Evolutionary conservation across 2,113 vertebrate genomes (phyloP), one percentile per base, ranked within the genome.

Genomic region (Morone saxatilis): DNA sequence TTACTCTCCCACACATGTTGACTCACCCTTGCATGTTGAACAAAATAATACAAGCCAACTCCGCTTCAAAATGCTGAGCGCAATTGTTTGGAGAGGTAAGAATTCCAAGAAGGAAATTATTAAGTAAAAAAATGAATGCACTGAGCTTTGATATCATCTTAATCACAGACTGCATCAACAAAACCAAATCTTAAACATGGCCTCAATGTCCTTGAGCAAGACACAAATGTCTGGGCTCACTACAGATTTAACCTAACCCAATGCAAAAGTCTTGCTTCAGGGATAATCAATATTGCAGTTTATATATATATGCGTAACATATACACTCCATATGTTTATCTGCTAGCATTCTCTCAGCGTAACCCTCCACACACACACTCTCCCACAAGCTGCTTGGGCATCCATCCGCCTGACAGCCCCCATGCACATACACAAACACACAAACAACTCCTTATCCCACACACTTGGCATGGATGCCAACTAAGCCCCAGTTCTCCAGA

Each of bases 401-500:
- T 81, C 56, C 67, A 86, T 86, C 85, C 83, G 81, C 86, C 79
- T 79, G 85, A 83, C 67, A 59, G 61, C 41, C 50, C 62, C 50
- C 62, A 25, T 40, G 66, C 65, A 68, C 40, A 71, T 77, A 72
- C 69, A 67, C 31, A 61, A 43, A 67, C 41, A 63, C 38, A 78
- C 70, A 86, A 25, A 85, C 79, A 71, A 63, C 81, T 80, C 65
- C 61, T 84, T 80, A 84, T 84, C 72, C 70, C 70, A 73, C 76
- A 81, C 81, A 89, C 75, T 84, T 87, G 83, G 83, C 87, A 90
- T 31, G 31, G 80, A 86, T 92, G 86, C 88, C 87, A 91, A 60
- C 72, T 53, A 75, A 85, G 83, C 82, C 90, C 88, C 87, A 78
- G 84, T 80, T 91, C 94, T 92, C 92, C 94, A 92, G 89, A 92